A percentile compares a stretch with the other conserved stretches of the same genome.
These are phyloP conservation scores for Bothrops jararaca DNA, from an alignment of 2,113 vertebrate species.

Conservation along the genomic window DNA sequence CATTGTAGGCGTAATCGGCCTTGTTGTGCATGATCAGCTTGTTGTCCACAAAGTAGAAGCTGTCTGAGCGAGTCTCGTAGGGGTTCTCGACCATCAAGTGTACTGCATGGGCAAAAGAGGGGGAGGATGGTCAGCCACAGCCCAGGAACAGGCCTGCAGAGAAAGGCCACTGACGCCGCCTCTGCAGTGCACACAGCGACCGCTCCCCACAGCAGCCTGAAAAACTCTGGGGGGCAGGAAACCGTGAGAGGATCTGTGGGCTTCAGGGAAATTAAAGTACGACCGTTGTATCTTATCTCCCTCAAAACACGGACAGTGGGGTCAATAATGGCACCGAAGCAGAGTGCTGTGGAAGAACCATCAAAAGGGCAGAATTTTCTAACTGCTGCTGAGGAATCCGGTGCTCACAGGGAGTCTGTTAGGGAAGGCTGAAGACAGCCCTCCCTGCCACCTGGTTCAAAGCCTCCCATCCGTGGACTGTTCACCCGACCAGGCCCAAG, in stretches of 20 bases:
- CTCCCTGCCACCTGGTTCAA: neutral
- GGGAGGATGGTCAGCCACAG: constrained; percentile 46
- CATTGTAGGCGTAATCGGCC: constrained; percentile 96
- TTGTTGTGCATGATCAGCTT: constrained; percentile 99
- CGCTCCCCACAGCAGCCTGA: neutral
- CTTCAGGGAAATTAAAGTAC: neutral
- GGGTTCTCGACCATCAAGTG: constrained; percentile 93
- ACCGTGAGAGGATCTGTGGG: neutral
- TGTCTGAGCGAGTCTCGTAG: constrained; percentile 96
- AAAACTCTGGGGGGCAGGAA: neutral
- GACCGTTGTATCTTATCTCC: neutral
- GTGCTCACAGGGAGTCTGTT: neutral
- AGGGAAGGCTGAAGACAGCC: neutral
- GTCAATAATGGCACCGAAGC: neutral
- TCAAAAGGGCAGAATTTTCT: neutral
- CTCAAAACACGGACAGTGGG: neutral
- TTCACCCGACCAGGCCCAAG: neutral
- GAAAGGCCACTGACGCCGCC: neutral
- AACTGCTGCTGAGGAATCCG: no score
- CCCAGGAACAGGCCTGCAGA: neutral
- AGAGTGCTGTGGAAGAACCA: neutral
- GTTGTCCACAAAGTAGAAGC: constrained; percentile 99
- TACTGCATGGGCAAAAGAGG: constrained; percentile 72
- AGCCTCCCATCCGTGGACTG: neutral
- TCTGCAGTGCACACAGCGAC: neutral